Evolutionary conservation across 2,888 invertebrate genomes (phyloP).

Genomic region (Petrophora chlorosata): DNA sequence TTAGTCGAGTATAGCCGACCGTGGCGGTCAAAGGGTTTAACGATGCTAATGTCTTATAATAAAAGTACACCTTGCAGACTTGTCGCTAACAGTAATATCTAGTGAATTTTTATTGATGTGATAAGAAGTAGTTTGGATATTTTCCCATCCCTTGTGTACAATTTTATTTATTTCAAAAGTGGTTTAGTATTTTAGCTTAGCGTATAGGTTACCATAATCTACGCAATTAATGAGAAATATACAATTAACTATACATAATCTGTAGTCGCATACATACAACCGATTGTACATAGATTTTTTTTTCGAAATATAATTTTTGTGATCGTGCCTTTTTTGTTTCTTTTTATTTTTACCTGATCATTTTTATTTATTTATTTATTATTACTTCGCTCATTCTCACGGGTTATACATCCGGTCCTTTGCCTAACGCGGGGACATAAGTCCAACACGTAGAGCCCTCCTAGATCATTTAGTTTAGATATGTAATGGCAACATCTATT

Average conservation of each 20-base stretch:
- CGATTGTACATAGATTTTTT: slow-evolving; percentile 69
- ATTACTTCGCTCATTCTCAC: not conserved
- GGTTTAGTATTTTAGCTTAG: slow-evolving; percentile 28
- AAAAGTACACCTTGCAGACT: too few relatives aligned
- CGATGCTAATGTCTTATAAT: too few relatives aligned
- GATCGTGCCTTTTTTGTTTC: slow-evolving; percentile 57
- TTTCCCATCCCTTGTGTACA: slow-evolving; percentile 30
- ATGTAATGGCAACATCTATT: too few relatives aligned
- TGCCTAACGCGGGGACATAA: too few relatives aligned
- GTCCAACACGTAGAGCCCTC: too few relatives aligned
- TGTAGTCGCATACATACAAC: slow-evolving; percentile 36
- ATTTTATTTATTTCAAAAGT: slow-evolving; percentile 35
- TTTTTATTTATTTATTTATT: not conserved
- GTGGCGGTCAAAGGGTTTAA: too few relatives aligned
- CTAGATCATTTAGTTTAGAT: too few relatives aligned
- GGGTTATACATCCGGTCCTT: too few relatives aligned
- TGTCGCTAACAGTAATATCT: too few relatives aligned
- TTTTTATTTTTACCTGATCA: slow-evolving; percentile 35
- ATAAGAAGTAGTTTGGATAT: slow-evolving; percentile 3
- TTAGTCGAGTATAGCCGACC: too few relatives aligned
- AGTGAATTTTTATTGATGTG: not conserved
- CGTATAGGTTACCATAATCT: slow-evolving; percentile 43
- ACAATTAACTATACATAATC: slow-evolving; percentile 25
- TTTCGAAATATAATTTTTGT: slow-evolving; percentile 80
- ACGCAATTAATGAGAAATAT: slow-evolving; percentile 24